Evolutionary conservation across 2,888 invertebrate genomes (phyloP), one percentile per base, ranked within the genome.

Genomic region (Cataglyphis albicans): DNA sequence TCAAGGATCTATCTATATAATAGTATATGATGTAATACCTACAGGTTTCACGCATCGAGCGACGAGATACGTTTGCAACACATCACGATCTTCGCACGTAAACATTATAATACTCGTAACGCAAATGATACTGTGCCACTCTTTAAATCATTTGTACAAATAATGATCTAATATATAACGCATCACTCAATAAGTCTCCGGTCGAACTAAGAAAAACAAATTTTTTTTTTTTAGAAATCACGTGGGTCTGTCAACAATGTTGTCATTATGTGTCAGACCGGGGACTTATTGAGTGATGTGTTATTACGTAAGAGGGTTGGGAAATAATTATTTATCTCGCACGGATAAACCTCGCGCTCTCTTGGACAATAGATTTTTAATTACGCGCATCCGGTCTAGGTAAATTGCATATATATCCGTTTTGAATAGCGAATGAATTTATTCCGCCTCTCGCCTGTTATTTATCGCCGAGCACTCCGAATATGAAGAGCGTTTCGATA

Each of bases 401-500:
- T 44, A 68, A 76, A 76, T 76, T 67, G 76, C 48, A n/a, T 65
- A 12, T 25, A 52, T 38, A n/a, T 41, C 15, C 55, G 29, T 68
- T 76, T 76, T 68, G 64, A 75, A 75, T 75, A 38, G 64, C 67
- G 67, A 68, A 68, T 55, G 68, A 68, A 76, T 76, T 76, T 68
- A 67, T 76, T 76, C 21, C n/a, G 38, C 41, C 38, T 15, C 52
- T 38, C 18, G 18, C 35, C 63, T n/a, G 41, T 68, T 76, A 76
- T 76, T 76, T 76, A 76, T 76, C 41, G 41, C 57, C 41, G 29
- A 3, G n/a, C 41, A 68, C 70, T 68, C 55, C 57, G 68, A 76
- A 57, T 76, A 76, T 76, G 76, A 76, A 76, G 70, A 76, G 76
- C 76, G 76, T 65, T 75, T 75, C 81, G 81, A 82, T 68, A 68